phyloP scores from a whole-genome alignment of 2,888 invertebrate species.

The Acrocyrtus sp. region DNA sequence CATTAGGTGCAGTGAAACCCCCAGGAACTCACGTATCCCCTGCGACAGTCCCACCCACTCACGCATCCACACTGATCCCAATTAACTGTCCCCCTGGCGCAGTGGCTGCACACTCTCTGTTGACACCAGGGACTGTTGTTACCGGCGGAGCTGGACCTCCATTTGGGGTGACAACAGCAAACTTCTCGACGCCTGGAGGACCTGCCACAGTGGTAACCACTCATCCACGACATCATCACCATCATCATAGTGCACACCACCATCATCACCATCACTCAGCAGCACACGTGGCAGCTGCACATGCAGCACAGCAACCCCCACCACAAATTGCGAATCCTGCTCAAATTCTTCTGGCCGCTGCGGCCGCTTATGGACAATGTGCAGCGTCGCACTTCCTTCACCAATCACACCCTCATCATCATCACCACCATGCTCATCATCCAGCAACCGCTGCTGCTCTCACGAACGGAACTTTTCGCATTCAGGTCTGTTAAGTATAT shows the following conservation, averaged over 20 bases:
- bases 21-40: slow-evolving; percentile 10
- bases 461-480: slow-evolving; percentile 58
- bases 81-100: slow-evolving; percentile 57
- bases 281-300: slow-evolving; percentile 13
- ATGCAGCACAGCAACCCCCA: slow-evolving; percentile 9
- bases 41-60: background rate
- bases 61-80: slow-evolving; percentile 55
- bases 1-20: slow-evolving; percentile 17
- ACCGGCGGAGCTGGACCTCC: slow-evolving; percentile 27
- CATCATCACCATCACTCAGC: slow-evolving; percentile 20
- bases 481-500: slow-evolving; percentile 57
- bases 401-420: slow-evolving; percentile 32
- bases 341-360: slow-evolving; percentile 60
- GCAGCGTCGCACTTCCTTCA: slow-evolving; percentile 56
- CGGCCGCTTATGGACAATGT: slow-evolving; percentile 60
- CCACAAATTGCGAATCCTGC: slow-evolving; percentile 57
- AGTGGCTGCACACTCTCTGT: slow-evolving; percentile 39
- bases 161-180: slow-evolving; percentile 41
- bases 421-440: slow-evolving; percentile 18
- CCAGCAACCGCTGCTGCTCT: slow-evolving; percentile 33
- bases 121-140: slow-evolving; percentile 41
- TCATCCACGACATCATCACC: slow-evolving; percentile 40
- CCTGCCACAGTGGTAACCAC: slow-evolving; percentile 19
- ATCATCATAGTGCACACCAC: slow-evolving; percentile 18
- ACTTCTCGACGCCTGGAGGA: slow-evolving; percentile 30